phyloP scores from a whole-genome alignment of 2,113 vertebrate genomes.

The Atherinomorus stipes region DNA sequence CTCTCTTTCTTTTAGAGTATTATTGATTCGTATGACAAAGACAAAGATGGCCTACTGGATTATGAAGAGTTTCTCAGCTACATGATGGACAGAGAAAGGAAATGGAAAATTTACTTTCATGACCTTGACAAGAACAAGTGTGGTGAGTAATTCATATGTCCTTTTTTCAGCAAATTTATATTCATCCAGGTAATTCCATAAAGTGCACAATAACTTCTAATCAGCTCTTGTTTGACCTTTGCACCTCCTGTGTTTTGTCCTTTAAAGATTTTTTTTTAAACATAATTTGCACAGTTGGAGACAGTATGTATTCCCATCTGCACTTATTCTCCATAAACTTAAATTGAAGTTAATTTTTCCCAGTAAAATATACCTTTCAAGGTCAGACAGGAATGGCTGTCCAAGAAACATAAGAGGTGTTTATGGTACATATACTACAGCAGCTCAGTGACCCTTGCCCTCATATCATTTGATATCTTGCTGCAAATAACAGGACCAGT shows the following conservation, averaged over 20 bases:
- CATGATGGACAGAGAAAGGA: conserved; percentile 81
- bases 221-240: not conserved
- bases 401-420: conserved; percentile 6
- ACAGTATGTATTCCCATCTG: no score
- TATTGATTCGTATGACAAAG: conserved; percentile 73
- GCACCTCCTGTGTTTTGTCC: not conserved
- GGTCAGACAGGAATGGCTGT: not conserved
- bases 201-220: not conserved
- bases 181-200: not conserved
- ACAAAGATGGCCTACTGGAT: conserved; percentile 78
- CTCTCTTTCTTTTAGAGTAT: conserved; percentile 61
- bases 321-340: not conserved
- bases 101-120: conserved; percentile 83
- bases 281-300: not conserved
- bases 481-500: not conserved
- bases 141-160: conserved; percentile 65
- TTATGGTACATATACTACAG: conserved; percentile 34
- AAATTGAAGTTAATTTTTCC: not conserved
- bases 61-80: conserved; percentile 82
- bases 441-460: conserved; percentile 23
- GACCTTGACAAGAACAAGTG: conserved; percentile 82
- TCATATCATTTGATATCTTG: not conserved
- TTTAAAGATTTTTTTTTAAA: not conserved
- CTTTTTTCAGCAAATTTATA: not conserved
- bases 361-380: conserved; percentile 25